These are phyloP conservation scores for Neoarius graeffei DNA, from an alignment of 2,113 vertebrate species.

Conservation along the genomic window DNA sequence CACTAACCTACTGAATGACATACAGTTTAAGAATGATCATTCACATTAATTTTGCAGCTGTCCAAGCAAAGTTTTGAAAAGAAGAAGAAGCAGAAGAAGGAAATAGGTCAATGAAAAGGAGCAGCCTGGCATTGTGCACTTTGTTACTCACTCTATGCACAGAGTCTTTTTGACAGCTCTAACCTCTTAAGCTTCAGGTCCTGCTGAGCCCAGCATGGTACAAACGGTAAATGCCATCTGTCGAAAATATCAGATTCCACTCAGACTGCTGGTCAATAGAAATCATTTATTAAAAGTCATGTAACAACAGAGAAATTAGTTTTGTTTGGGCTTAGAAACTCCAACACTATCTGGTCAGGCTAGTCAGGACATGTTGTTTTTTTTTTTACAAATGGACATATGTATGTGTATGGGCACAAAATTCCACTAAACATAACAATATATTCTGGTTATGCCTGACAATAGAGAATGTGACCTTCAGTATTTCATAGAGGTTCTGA, in stretches of 20 bases:
- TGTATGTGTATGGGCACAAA: too few species aligned
- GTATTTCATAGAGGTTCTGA: neutral
- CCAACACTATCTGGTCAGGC: neutral
- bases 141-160: constrained; percentile 93
- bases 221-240: constrained; percentile 95
- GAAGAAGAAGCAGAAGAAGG: neutral
- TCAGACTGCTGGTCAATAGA: constrained; percentile 39
- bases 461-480: neutral
- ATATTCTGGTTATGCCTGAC: neutral
- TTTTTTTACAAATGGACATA: neutral
- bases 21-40: neutral
- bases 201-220: constrained; percentile 94
- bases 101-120: constrained; percentile 86
- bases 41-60: neutral
- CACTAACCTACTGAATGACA: neutral
- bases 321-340: neutral
- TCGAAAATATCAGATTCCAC: constrained; percentile 81
- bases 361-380: neutral
- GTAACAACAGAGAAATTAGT: neutral
- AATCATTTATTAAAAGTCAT: neutral
- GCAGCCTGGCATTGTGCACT: constrained; percentile 85
- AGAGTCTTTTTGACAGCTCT: constrained; percentile 97
- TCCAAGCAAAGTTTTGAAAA: neutral
- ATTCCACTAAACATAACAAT: neutral
- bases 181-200: constrained; percentile 95